phyloP scores from a whole-genome alignment of 1,140 invertebrate genomes.

The Drosophila prosaltans region DNA sequence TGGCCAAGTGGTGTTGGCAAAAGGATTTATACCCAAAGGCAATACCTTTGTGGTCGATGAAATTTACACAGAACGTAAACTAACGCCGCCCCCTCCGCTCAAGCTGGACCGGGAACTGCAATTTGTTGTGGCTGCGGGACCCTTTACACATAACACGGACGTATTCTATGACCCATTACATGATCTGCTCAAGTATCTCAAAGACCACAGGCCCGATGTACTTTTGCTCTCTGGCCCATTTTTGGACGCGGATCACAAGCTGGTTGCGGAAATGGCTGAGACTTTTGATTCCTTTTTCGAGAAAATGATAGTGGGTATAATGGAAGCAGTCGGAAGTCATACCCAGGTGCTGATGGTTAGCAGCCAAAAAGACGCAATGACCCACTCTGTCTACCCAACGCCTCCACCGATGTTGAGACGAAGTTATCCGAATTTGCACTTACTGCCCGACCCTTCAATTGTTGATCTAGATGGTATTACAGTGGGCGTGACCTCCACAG shows the following conservation, averaged over 20 bases:
- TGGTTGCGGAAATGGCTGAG: constrained; percentile 85
- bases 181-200: constrained; percentile 89
- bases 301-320: constrained; percentile 87
- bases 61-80: constrained; percentile 84
- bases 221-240: constrained; percentile 93
- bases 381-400: constrained; percentile 92
- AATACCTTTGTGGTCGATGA: constrained; percentile 88
- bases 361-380: constrained; percentile 90
- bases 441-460: constrained; percentile 91
- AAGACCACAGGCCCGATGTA: constrained; percentile 89
- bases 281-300: constrained; percentile 90
- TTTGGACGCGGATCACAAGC: constrained; percentile 88
- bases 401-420: constrained; percentile 86
- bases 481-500: constrained; percentile 91
- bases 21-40: constrained; percentile 88
- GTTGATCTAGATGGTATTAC: constrained; percentile 90
- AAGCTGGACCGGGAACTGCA: constrained; percentile 85
- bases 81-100: constrained; percentile 59
- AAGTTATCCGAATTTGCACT: constrained; percentile 85
- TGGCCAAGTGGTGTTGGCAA: constrained; percentile 91
- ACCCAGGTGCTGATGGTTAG: constrained; percentile 86
- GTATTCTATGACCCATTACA: constrained; percentile 91
- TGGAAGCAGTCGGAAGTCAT: constrained; percentile 83
- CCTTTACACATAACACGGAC: constrained; percentile 91
- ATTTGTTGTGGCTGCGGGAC: constrained; percentile 91